Base-by-base conservation (phyloP, 2,888 invertebrate genomes). In the Megalurothrips usitatus region DNA sequence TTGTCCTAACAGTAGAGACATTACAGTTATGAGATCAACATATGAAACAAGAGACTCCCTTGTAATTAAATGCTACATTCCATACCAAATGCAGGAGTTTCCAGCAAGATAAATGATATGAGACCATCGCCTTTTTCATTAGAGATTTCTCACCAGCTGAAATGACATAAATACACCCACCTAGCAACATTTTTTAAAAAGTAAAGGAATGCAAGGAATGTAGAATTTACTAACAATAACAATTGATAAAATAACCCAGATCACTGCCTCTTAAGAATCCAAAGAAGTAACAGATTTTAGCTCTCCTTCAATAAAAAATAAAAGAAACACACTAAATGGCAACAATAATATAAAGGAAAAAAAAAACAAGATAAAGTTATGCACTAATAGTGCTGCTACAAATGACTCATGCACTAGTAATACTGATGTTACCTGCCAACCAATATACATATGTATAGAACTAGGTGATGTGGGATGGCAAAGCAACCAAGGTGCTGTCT, bases 331-430 rank as follows among this genome's bases (percentile, higher is more conserved):
- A 75, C 68, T 75, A 75, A 75, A 75, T 75, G 68, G 68, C 68
- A 75, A 75, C 68, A 75, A 75, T 26, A 26, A 12, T 8, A 75
- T 26, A 23, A n/a, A 75, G 26, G 68, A 26, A 75, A 75, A 68
- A n/a, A 68, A 26, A 75, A 75, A 26, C 26, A 75, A 75, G 23
- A 23, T 26, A 75, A 26, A 75, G 23, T 75, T 75, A 75, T 11
- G 68, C 68, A 75, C 68, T 75, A 75, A 75, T 26, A 75, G 68
- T 75, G 68, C 68, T 26, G 68, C 68, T 75, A 75, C 68, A 75
- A 75, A 26, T 75, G 68, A 75, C 68, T 75, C 68, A 75, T 75
- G 68, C 68, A 75, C 68, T 75, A 75, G 23, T 75, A 75, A 75
- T 75, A 75, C 68, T 75, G 68, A 75, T 75, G 26, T 75, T 75